These are phyloP conservation scores for Cyclophora albipunctata DNA, from an alignment of 2,888 invertebrate species.

Conservation along the genomic window DNA sequence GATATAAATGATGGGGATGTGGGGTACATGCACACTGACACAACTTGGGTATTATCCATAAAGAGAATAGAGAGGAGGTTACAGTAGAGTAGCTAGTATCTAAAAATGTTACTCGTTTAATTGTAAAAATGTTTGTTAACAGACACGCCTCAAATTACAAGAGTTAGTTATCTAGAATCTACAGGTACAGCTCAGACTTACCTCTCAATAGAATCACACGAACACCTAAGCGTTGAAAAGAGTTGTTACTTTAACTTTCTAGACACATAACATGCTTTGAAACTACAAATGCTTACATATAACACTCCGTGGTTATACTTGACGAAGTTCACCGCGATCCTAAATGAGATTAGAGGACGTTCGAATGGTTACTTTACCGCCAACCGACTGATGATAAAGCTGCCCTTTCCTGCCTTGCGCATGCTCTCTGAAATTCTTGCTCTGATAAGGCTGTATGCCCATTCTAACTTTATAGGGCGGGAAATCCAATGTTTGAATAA, in stretches of 20 bases:
- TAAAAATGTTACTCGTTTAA: too few relatives aligned
- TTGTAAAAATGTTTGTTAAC: too few relatives aligned
- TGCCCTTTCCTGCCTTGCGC: conserved; percentile 26
- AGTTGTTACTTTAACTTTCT: conserved; percentile 38
- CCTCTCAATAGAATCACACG: conserved; percentile 46
- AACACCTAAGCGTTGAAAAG: conserved; percentile 46
- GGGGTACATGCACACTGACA: too few relatives aligned
- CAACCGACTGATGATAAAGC: conserved; percentile 39
- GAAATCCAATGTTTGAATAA: not conserved
- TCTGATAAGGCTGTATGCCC: too few relatives aligned
- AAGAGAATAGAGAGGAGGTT: too few relatives aligned
- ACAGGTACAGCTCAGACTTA: conserved; percentile 35
- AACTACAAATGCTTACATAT: conserved; percentile 63
- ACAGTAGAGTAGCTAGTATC: too few relatives aligned
- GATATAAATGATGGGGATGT: too few relatives aligned
- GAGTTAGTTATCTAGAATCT: too few relatives aligned
- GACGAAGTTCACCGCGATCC: conserved; percentile 38
- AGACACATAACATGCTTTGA: conserved; percentile 63
- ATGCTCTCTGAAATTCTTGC: conserved; percentile 20
- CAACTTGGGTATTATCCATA: too few relatives aligned
- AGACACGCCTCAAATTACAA: too few relatives aligned
- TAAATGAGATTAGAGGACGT: conserved; percentile 31
- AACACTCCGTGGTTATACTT: conserved; percentile 53
- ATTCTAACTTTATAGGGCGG: not conserved
- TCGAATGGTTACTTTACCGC: conserved; percentile 36